phyloP scores from a whole-genome alignment of 2,113 vertebrate species.

The Misgurnus mizolepis region DNA sequence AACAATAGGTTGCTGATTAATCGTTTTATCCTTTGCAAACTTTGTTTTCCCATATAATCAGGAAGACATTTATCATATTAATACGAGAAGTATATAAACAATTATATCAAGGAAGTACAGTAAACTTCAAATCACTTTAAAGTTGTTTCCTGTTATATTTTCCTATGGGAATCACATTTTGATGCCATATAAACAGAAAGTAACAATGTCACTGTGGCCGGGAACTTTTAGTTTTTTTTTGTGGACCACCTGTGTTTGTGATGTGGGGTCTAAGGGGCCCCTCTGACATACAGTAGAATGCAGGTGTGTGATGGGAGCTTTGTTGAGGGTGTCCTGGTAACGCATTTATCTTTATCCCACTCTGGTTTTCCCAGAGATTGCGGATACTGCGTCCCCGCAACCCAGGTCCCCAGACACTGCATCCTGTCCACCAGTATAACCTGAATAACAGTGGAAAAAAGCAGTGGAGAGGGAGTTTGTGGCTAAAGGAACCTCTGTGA shows the following conservation, averaged over 20 bases:
- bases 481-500: background rate
- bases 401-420: constrained; percentile 75
- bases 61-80: constrained; percentile 71
- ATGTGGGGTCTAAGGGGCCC: constrained; percentile 17
- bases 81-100: constrained; percentile 63
- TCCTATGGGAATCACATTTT: constrained; percentile 73
- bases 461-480: constrained; percentile 39
- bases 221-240: background rate
- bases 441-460: constrained; percentile 78
- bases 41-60: constrained; percentile 54
- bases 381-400: constrained; percentile 72
- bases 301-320: constrained; percentile 74
- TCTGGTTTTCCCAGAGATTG: constrained; percentile 73
- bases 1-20: constrained; percentile 64
- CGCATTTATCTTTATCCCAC: constrained; percentile 67
- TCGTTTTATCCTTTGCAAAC: constrained; percentile 50
- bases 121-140: constrained; percentile 62
- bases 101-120: constrained; percentile 49
- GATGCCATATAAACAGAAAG: constrained; percentile 59
- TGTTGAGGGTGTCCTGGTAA: constrained; percentile 73
- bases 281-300: constrained; percentile 55
- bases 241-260: constrained; percentile 55
- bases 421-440: constrained; percentile 80
- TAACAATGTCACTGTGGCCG: constrained; percentile 65
- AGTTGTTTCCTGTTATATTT: constrained; percentile 78